Conservation (phyloP, 2,888 invertebrate species). For the Callyntrura guangdongensis region DNA sequence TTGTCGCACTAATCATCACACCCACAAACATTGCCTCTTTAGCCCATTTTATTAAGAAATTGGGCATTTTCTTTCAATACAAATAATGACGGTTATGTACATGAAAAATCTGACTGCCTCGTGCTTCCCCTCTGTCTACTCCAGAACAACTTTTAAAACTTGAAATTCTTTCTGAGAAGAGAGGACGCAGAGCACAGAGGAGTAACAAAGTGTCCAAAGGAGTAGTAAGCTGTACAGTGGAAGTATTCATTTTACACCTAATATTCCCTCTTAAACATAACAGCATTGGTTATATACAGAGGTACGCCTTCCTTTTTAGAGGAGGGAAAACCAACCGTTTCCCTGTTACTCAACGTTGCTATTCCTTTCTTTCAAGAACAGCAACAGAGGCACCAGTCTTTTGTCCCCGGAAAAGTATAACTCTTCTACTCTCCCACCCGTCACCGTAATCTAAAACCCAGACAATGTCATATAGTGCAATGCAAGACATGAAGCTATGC, state of each 20-base stretch:
- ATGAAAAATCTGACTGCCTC: constrained; percentile 15
- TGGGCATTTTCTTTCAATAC: constrained; percentile 44
- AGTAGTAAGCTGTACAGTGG: constrained; percentile 7
- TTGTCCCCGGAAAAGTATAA: constrained; percentile 71
- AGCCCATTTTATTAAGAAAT: constrained; percentile 63
- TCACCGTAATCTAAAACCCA: constrained; percentile 66
- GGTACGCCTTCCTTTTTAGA: constrained; percentile 39
- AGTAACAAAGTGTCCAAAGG: constrained; percentile 49
- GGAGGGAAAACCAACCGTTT: constrained; percentile 33
- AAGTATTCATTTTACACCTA: constrained; percentile 54
- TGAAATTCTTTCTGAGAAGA: too few species aligned
- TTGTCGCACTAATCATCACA: constrained; percentile 6
- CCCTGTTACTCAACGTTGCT: constrained; percentile 66
- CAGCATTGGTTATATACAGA: neutral
- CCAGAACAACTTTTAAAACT: constrained; percentile 47
- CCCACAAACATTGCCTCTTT: constrained; percentile 3
- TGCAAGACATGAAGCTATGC: constrained; percentile 32
- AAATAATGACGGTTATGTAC: constrained; percentile 58
- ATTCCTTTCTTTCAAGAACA: constrained; percentile 30
- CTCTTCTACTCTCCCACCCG: constrained; percentile 50
- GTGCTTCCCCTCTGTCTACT: constrained; percentile 47
- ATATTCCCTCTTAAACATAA: constrained; percentile 38
- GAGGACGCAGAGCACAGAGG: neutral
- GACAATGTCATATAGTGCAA: constrained; percentile 41
- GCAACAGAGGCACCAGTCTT: constrained; percentile 49